Percentiles rank a stretch among this genome's conserved stretches.
Evolutionary conservation across 2,113 vertebrate species (phyloP).

Genomic region (Rhipidura dahli): DNA sequence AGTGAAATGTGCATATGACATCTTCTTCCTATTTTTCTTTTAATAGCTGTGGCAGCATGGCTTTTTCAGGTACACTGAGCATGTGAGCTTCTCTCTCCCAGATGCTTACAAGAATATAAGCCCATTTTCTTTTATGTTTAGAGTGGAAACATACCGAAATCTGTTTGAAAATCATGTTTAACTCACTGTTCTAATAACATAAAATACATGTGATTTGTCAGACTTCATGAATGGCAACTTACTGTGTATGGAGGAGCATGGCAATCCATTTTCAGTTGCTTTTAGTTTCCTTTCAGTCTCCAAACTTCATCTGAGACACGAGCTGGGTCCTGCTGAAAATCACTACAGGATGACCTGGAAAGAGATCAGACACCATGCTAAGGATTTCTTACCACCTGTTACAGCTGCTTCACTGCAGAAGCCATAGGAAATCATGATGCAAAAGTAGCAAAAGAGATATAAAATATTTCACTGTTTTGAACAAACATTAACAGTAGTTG

Average conservation of each 20-base stretch:
- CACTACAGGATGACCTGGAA: rapidly evolving
- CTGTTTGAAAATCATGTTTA: neutral
- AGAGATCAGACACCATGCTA: neutral
- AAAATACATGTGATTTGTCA: neutral
- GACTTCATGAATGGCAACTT: neutral
- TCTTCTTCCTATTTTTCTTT: neutral
- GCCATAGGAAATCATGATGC: neutral
- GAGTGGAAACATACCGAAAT: neutral
- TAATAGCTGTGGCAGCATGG: neutral
- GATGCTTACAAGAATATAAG: neutral
- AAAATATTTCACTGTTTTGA: neutral
- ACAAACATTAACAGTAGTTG: neutral
- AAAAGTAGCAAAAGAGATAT: neutral
- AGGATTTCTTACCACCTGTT: neutral
- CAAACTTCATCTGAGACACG: neutral
- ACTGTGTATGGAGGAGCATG: neutral
- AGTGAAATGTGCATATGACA: neutral
- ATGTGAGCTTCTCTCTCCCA: neutral
- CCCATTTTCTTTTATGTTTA: neutral
- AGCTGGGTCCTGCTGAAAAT: neutral
- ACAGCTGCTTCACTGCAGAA: neutral
- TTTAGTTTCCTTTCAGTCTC: neutral
- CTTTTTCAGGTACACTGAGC: neutral
- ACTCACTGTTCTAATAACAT: neutral
- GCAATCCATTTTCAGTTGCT: neutral